These are phyloP conservation scores for Melieria crassipennis DNA, from an alignment of 2,888 invertebrate genomes.

Conservation along the genomic window DNA sequence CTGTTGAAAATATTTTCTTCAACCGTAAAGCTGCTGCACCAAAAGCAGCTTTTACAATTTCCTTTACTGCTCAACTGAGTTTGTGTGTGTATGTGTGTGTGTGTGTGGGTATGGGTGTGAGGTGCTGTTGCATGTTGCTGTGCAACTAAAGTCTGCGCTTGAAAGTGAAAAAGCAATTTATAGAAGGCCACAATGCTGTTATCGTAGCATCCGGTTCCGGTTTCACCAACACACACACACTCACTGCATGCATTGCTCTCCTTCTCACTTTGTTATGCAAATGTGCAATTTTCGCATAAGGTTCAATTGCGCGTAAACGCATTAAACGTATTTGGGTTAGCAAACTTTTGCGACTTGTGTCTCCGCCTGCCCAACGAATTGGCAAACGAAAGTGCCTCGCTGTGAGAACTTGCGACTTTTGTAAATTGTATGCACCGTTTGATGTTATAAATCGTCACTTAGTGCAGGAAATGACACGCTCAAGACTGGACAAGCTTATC, in stretches of 20 bases:
- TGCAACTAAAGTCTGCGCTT: background rate
- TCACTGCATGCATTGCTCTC: background rate
- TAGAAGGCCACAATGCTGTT: constrained; percentile 31
- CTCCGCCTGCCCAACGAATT: too few species aligned
- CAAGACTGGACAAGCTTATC: too few species aligned
- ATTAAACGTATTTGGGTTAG: constrained; percentile 3
- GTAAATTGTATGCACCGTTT: too few species aligned
- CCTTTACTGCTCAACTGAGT: background rate
- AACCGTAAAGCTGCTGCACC: too few species aligned
- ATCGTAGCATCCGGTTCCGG: constrained; percentile 33
- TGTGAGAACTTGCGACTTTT: too few species aligned
- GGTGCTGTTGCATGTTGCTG: background rate
- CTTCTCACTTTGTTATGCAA: constrained; percentile 20
- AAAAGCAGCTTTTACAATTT: too few species aligned
- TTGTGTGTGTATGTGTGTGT: background rate
- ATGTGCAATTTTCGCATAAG: constrained; percentile 30
- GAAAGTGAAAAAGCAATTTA: constrained; percentile 32
- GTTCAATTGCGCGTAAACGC: constrained; percentile 32
- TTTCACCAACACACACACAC: constrained; percentile 1
- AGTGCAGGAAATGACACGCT: too few species aligned
- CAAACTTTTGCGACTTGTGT: too few species aligned
- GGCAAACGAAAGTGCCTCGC: too few species aligned
- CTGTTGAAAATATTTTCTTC: too few species aligned
- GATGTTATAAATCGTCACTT: too few species aligned
- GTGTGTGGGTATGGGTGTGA: background rate